Conservation (phyloP, 2,888 invertebrate species). For the Orchesellides sinensis region DNA sequence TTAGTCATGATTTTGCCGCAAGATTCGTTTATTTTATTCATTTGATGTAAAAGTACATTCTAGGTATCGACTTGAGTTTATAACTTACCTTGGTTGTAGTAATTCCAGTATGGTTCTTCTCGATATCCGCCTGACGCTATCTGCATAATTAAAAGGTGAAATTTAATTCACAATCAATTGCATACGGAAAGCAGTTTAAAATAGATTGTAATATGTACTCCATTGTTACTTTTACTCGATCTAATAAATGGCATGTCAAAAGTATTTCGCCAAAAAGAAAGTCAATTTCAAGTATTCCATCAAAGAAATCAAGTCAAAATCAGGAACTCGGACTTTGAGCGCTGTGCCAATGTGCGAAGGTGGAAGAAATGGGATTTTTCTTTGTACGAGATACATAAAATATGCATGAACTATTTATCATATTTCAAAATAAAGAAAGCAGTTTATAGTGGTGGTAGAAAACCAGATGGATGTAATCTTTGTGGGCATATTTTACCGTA, state of each 20-base stretch:
- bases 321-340: neutral
- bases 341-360: neutral
- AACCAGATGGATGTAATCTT: too few species aligned
- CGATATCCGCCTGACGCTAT: slow-evolving; percentile 68
- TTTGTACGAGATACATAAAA: neutral
- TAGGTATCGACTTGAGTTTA: neutral
- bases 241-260: neutral
- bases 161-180: too few species aligned
- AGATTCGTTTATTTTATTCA: too few species aligned
- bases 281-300: neutral
- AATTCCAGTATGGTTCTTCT: slow-evolving; percentile 71
- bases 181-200: too few species aligned
- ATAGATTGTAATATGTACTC: too few species aligned
- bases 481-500: neutral
- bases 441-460: too few species aligned
- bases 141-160: slow-evolving; percentile 41
- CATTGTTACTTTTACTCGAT: too few species aligned
- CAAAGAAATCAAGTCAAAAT: neutral
- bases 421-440: neutral
- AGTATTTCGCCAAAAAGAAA: neutral
- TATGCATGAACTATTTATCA: neutral
- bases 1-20: too few species aligned
- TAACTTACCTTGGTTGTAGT: slow-evolving; percentile 71
- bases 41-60: too few species aligned
- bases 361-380: neutral